These are phyloP conservation scores for Micromussa lordhowensis DNA, from an alignment of 92 coral and sea anemone genomes.

Conservation along the genomic window DNA sequence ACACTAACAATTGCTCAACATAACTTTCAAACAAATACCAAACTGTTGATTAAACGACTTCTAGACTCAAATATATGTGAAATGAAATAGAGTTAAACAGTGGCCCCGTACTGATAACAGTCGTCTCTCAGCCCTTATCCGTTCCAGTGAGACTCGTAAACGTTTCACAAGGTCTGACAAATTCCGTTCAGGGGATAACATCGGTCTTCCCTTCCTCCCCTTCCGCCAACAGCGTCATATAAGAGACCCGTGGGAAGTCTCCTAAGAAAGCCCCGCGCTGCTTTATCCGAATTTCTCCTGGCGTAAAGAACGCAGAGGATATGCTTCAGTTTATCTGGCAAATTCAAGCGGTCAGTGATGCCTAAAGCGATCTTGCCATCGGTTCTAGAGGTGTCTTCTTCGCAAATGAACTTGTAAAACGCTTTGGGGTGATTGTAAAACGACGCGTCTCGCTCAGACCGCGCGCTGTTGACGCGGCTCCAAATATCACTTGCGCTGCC, in stretches of 20 bases:
- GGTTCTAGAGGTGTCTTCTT: slow-evolving; percentile 75
- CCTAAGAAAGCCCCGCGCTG: slow-evolving; percentile 74
- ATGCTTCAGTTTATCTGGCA: slow-evolving; percentile 60
- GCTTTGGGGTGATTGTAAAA: slow-evolving; percentile 72
- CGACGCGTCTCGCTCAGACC: slow-evolving; percentile 38
- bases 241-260: slow-evolving; percentile 54
- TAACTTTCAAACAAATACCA: too few species aligned
- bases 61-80: too few species aligned
- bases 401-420: slow-evolving; percentile 77
- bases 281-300: slow-evolving; percentile 74
- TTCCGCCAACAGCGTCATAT: slow-evolving; percentile 62
- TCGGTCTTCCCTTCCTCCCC: slow-evolving; percentile 8
- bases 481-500: slow-evolving; percentile 65
- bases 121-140: not conserved
- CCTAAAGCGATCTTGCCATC: slow-evolving; percentile 74
- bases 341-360: slow-evolving; percentile 66
- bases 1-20: too few species aligned
- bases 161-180: slow-evolving; percentile 3
- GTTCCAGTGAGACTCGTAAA: too few species aligned
- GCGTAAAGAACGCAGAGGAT: slow-evolving; percentile 80
- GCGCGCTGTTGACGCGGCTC: slow-evolving; percentile 49
- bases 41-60: too few species aligned
- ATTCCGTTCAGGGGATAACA: slow-evolving; percentile 25
- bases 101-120: not conserved
- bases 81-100: not conserved